These are phyloP conservation scores for Odiellus spinosus DNA, from an alignment of 2,888 invertebrate species.

Conservation along the genomic window DNA sequence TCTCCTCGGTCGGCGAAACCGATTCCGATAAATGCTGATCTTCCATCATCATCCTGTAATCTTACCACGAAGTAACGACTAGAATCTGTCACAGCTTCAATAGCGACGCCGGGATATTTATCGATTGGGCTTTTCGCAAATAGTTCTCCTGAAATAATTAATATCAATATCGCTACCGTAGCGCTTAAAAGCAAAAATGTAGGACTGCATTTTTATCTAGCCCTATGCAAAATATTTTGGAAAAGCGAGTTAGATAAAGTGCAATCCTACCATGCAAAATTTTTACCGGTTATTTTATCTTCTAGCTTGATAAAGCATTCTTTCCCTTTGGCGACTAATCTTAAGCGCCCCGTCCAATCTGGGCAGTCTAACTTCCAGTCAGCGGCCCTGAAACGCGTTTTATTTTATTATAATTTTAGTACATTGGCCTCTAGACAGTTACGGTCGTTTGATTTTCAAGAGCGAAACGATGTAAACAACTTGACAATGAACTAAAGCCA, in stretches of 20 bases:
- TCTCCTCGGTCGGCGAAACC: constrained; percentile 96
- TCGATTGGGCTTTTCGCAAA: constrained; percentile 95
- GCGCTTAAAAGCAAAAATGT: too few relatives aligned
- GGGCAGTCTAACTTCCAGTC: constrained; percentile 98
- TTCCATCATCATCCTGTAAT: constrained; percentile 86
- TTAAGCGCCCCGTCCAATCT: constrained; percentile 95
- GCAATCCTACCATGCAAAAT: too few relatives aligned
- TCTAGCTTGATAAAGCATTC: constrained; percentile 81
- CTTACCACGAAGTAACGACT: constrained; percentile 92
- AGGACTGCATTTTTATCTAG: too few relatives aligned
- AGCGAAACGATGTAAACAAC: too few relatives aligned
- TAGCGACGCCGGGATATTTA: constrained; percentile 79
- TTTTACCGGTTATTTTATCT: constrained; percentile 66
- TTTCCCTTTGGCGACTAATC: constrained; percentile 74
- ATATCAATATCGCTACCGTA: too few relatives aligned
- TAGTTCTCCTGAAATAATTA: constrained; percentile 44
- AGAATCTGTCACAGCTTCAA: constrained; percentile 92
- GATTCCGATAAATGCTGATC: constrained; percentile 76
- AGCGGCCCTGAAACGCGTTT: constrained; percentile 68
- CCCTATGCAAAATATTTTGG: too few relatives aligned
- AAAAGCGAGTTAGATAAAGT: too few relatives aligned
- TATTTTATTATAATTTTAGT: too few relatives aligned
- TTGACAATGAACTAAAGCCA: too few relatives aligned
- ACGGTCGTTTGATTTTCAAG: too few relatives aligned
- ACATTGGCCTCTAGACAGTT: too few relatives aligned